Evolutionary conservation across 92 coral and sea anemone species (phyloP).

Genomic region (Micromussa lordhowensis): DNA sequence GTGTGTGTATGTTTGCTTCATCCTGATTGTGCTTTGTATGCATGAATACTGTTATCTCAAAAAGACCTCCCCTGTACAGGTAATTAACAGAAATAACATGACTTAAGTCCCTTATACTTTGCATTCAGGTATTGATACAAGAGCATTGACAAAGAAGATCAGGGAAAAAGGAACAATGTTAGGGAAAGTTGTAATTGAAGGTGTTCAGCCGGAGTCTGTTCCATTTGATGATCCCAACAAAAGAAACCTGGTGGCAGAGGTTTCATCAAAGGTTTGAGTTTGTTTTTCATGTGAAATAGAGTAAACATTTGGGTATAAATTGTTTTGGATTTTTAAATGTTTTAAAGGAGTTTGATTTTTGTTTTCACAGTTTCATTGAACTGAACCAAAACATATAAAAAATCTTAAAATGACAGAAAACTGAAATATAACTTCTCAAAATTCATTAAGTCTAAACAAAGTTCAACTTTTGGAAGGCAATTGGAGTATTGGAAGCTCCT

Average conservation of each 20-base stretch:
- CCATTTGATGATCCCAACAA: constrained; percentile 92
- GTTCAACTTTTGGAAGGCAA: too few relatives aligned
- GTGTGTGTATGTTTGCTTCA: too few relatives aligned
- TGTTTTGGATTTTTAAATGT: not conserved
- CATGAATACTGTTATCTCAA: too few relatives aligned
- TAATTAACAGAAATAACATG: not conserved
- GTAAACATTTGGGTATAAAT: too few relatives aligned
- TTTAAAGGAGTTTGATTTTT: not conserved
- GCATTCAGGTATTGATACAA: constrained; percentile 87
- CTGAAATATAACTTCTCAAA: too few relatives aligned
- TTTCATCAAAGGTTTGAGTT: constrained; percentile 78
- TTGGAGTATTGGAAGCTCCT: too few relatives aligned
- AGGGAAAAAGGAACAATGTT: constrained; percentile 93
- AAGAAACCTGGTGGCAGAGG: constrained; percentile 91
- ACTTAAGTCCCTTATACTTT: not conserved
- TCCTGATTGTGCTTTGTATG: too few relatives aligned
- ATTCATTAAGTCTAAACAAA: too few relatives aligned
- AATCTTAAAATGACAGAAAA: too few relatives aligned
- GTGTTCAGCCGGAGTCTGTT: constrained; percentile 73
- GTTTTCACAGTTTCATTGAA: too few relatives aligned
- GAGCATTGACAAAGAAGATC: constrained; percentile 95
- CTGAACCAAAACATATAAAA: too few relatives aligned
- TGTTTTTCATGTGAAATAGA: not conserved
- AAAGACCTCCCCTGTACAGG: too few relatives aligned
- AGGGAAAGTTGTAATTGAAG: constrained; percentile 92